Percentiles rank a stretch among this genome's conserved stretches.
These are phyloP conservation scores for Phalacrocorax aristotelis DNA, from an alignment of 2,113 vertebrate species.

Conservation along the genomic window DNA sequence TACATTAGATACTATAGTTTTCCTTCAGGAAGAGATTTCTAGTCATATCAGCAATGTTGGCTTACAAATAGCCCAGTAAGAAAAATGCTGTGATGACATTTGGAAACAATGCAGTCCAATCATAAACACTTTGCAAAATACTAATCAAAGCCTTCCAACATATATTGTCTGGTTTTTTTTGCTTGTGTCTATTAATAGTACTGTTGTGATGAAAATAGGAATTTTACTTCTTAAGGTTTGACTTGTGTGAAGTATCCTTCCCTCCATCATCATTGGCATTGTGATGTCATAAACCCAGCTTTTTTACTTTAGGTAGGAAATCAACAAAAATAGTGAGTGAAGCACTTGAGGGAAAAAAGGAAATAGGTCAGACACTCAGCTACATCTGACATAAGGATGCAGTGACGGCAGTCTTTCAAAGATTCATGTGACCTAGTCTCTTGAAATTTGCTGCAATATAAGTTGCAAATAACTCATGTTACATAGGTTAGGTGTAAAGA, in stretches of 20 bases:
- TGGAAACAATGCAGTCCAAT: background rate
- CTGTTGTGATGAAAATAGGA: background rate
- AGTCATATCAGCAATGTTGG: background rate
- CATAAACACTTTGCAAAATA: background rate
- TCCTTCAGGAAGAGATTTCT: background rate
- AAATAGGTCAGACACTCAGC: background rate
- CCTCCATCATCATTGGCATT: fast-evolving
- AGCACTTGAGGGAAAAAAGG: background rate
- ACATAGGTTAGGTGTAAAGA: background rate
- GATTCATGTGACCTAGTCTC: background rate
- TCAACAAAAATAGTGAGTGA: background rate
- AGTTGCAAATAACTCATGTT: background rate
- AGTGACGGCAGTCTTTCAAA: constrained; percentile 2
- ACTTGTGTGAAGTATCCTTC: background rate
- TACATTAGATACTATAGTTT: background rate
- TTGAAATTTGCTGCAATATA: background rate
- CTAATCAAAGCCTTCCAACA: background rate
- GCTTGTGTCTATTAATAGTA: background rate
- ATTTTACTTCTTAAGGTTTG: background rate
- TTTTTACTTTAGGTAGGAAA: background rate
- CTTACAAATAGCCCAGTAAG: background rate
- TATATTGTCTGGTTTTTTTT: background rate
- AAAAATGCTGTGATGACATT: background rate
- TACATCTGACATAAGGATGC: background rate
- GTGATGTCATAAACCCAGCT: background rate